Evolutionary conservation across 1,140 invertebrate species (phyloP).

Genomic region (Riptortus pedestris): DNA sequence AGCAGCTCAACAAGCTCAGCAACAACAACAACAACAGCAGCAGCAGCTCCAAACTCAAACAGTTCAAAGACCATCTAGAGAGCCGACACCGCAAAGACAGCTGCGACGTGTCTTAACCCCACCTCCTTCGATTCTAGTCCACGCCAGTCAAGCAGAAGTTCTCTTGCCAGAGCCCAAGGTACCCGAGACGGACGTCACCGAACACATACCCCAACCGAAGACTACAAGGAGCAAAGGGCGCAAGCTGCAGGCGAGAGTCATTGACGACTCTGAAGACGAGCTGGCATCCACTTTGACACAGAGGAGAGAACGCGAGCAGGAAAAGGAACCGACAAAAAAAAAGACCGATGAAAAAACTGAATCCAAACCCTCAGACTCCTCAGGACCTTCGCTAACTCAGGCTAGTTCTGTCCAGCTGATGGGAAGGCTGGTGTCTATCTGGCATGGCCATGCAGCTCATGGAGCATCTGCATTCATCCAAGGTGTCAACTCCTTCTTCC

Average conservation of each 20-base stretch:
- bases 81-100: conserved; percentile 17
- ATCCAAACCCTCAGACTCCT: neutral
- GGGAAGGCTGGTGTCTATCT: conserved; percentile 26
- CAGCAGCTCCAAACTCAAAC: conserved; percentile 24
- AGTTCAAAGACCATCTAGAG: conserved; percentile 2
- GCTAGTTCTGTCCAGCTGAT: conserved; percentile 19
- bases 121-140: conserved; percentile 23
- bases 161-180: neutral
- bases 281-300: conserved; percentile 18
- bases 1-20: conserved; percentile 31
- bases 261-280: conserved; percentile 28
- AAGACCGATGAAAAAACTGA: neutral
- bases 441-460: conserved; percentile 19
- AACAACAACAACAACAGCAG: conserved; percentile 11
- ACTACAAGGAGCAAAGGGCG: conserved; percentile 22
- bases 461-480: conserved; percentile 21
- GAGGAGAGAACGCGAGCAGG: conserved; percentile 1
- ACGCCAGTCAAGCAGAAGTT: neutral
- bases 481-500: conserved; percentile 27
- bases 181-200: neutral
- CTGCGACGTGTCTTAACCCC: conserved; percentile 15
- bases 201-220: conserved; percentile 23
- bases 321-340: neutral
- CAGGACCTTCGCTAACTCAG: neutral
- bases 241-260: conserved; percentile 16